phyloP scores from a whole-genome alignment of 2,888 invertebrate species.

The Patella depressa region DNA sequence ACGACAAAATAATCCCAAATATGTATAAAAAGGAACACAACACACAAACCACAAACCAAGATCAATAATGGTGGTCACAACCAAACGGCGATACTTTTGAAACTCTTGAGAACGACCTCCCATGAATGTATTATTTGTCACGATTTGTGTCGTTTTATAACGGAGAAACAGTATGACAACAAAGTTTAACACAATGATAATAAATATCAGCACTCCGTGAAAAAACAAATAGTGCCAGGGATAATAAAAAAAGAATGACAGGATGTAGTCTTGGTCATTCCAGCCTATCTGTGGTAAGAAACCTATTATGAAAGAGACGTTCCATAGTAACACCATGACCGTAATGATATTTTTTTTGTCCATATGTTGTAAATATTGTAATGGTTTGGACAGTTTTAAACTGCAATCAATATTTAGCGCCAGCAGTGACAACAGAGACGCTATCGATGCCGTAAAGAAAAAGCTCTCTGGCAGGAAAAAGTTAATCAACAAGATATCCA shows the following conservation, averaged over 20 bases:
- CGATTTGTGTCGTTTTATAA: conserved; percentile 15
- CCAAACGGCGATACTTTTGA: conserved; percentile 43
- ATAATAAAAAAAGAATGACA: conserved; percentile 50
- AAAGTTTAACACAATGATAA: conserved; percentile 39
- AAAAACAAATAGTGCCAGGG: conserved; percentile 44
- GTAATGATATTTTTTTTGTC: conserved; percentile 59
- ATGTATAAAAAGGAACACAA: conserved; percentile 52
- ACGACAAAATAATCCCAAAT: conserved; percentile 41
- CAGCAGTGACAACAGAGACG: conserved; percentile 50
- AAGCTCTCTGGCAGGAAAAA: conserved; percentile 65
- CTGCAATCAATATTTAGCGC: conserved; percentile 56
- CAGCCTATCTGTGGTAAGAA: conserved; percentile 63
- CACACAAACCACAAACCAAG: conserved; percentile 43
- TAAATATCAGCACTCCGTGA: conserved; percentile 39
- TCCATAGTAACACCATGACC: conserved; percentile 60
- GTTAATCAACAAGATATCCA: conserved; percentile 47
- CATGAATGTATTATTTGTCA: conserved; percentile 19
- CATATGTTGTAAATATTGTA: conserved; percentile 42
- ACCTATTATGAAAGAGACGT: conserved; percentile 59
- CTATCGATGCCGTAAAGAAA: conserved; percentile 55
- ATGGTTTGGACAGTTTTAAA: conserved; percentile 48
- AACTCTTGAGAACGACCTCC: conserved; percentile 40
- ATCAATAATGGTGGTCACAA: conserved; percentile 46
- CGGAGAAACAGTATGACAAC: conserved; percentile 36
- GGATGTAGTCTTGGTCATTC: conserved; percentile 36